Percentiles rank a stretch among this genome's conserved stretches.
Conservation (phyloP, 2,888 invertebrate species). For the Elegia similella region DNA sequence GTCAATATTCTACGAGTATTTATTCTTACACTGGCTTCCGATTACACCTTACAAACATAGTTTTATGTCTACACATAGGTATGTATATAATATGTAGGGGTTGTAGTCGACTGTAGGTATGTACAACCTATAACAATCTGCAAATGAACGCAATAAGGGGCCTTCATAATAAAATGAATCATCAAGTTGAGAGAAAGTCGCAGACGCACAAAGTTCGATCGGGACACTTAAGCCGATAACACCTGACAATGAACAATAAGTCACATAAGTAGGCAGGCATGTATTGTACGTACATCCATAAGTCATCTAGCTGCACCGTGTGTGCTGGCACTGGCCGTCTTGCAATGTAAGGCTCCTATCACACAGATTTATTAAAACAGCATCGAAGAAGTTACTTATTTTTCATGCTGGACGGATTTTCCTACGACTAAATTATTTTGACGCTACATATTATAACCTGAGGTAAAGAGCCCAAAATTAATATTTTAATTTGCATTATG, state of each 20-base stretch:
- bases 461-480: too few relatives aligned
- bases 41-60: too few relatives aligned
- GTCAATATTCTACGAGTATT: too few relatives aligned
- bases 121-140: neutral
- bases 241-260: constrained; percentile 68
- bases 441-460: too few relatives aligned
- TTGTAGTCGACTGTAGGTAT: neutral
- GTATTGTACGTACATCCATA: constrained; percentile 17
- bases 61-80: too few relatives aligned
- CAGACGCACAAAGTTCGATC: constrained; percentile 55
- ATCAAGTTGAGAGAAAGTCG: constrained; percentile 62
- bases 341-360: constrained; percentile 12
- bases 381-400: too few relatives aligned
- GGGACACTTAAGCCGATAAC: constrained; percentile 61
- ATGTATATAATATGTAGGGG: too few relatives aligned
- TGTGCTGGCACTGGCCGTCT: constrained; percentile 12
- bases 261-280: constrained; percentile 34
- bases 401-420: too few relatives aligned
- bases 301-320: constrained; percentile 7
- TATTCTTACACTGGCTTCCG: too few relatives aligned
- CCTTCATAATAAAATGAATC: constrained; percentile 50
- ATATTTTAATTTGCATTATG: too few relatives aligned
- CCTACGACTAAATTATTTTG: too few relatives aligned
- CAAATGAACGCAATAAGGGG: constrained; percentile 20
- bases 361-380: neutral